Conservation (phyloP, 1,140 invertebrate genomes). For the Homarus americanus region DNA sequence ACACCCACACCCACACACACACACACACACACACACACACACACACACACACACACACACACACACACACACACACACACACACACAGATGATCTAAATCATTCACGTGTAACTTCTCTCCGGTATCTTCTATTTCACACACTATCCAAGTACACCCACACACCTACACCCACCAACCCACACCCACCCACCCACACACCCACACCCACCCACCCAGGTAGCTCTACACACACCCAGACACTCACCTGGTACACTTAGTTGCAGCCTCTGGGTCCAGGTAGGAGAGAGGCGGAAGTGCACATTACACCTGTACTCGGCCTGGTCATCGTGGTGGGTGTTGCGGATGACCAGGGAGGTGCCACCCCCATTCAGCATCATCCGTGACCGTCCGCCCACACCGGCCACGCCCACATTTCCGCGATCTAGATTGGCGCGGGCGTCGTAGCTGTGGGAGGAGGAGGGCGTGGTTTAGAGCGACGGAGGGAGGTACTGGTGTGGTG, state of each 20-base stretch:
- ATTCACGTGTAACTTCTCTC: too few species aligned
- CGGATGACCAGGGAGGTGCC: not conserved
- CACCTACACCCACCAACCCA: slow-evolving; percentile 19
- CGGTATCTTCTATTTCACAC: too few species aligned
- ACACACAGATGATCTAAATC: not conserved
- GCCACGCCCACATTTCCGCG: not conserved
- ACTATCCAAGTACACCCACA: slow-evolving; percentile 7
- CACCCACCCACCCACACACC: slow-evolving; percentile 23
- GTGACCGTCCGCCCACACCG: not conserved
- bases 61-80: slow-evolving; percentile 9
- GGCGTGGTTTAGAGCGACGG: too few species aligned
- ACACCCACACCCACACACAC: slow-evolving; percentile 24
- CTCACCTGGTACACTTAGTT: not conserved
- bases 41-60: slow-evolving; percentile 22
- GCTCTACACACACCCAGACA: not conserved
- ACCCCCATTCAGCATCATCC: slow-evolving; percentile 3
- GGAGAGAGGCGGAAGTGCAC: slow-evolving; percentile 29
- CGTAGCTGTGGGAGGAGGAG: not conserved
- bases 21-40: slow-evolving; percentile 35
- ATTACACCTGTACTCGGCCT: slow-evolving; percentile 24
- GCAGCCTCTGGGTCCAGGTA: slow-evolving; percentile 28
- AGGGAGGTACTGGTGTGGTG: too few species aligned
- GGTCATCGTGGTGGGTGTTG: not conserved
- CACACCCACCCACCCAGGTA: slow-evolving; percentile 16
- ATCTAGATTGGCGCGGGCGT: slow-evolving; percentile 15